These are phyloP conservation scores for Ispidina picta DNA, from an alignment of 2,797 vertebrate genomes.

Conservation along the genomic window DNA sequence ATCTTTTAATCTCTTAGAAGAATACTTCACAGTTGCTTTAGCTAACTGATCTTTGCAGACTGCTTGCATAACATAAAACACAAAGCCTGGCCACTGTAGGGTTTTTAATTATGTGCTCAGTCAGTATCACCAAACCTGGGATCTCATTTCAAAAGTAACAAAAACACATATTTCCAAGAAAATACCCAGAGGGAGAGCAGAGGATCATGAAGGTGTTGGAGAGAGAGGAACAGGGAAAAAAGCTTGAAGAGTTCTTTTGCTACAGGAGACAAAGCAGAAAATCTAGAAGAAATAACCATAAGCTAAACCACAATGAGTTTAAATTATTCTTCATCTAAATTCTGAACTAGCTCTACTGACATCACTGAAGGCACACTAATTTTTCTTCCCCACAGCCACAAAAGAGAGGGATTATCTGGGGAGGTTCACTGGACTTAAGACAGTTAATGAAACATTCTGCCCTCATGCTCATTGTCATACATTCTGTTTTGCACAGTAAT, in stretches of 20 bases:
- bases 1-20: neutral
- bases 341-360: neutral
- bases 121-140: neutral
- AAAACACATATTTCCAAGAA: neutral
- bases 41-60: neutral
- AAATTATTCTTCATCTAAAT: neutral
- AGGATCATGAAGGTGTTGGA: neutral
- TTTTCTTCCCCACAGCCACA: neutral
- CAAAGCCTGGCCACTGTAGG: neutral
- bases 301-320: neutral
- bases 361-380: neutral
- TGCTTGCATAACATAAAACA: neutral
- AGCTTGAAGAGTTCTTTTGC: neutral
- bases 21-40: neutral
- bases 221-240: neutral
- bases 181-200: neutral
- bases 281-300: neutral
- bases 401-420: neutral
- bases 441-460: neutral
- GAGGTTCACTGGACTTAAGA: neutral
- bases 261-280: neutral
- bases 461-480: neutral
- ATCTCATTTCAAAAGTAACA: neutral
- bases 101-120: neutral
- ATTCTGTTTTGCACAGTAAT: neutral